phyloP scores from a whole-genome alignment of 2,113 vertebrate genomes.

The Catharus bicknelli region DNA sequence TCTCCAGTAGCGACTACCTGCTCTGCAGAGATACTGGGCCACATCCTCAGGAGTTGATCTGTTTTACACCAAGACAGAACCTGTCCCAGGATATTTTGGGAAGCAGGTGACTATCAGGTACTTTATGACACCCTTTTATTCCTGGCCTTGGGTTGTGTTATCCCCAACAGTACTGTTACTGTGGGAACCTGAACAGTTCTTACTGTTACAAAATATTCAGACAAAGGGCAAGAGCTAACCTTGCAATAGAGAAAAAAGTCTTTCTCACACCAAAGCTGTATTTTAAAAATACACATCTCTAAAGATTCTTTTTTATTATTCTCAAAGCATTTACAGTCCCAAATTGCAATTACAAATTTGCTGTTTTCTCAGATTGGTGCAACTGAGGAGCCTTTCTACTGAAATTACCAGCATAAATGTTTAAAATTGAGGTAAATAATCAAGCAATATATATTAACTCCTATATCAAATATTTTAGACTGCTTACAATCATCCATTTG shows the following conservation, averaged over 20 bases:
- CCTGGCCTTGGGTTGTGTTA: conserved; percentile 10
- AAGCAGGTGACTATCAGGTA: background rate
- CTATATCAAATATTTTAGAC: background rate
- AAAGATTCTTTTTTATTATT: background rate
- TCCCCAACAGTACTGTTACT: conserved; percentile 28
- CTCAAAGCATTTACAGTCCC: background rate
- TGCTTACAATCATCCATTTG: background rate
- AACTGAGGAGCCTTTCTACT: background rate
- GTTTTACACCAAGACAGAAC: background rate
- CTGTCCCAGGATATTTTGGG: background rate
- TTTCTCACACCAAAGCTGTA: background rate
- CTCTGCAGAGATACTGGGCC: background rate
- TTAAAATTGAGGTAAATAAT: background rate
- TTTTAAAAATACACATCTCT: background rate
- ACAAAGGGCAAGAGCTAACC: background rate
- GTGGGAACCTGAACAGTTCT: conserved; percentile 26
- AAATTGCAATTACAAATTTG: too few species aligned
- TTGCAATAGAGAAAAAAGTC: background rate
- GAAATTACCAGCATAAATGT: background rate
- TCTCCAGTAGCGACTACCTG: fast-evolving
- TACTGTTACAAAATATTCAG: background rate
- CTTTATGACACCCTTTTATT: background rate
- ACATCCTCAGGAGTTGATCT: background rate
- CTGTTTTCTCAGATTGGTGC: background rate
- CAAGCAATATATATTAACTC: background rate